phyloP scores from a whole-genome alignment of 2,797 vertebrate genomes.

The Aythya fuligula region DNA sequence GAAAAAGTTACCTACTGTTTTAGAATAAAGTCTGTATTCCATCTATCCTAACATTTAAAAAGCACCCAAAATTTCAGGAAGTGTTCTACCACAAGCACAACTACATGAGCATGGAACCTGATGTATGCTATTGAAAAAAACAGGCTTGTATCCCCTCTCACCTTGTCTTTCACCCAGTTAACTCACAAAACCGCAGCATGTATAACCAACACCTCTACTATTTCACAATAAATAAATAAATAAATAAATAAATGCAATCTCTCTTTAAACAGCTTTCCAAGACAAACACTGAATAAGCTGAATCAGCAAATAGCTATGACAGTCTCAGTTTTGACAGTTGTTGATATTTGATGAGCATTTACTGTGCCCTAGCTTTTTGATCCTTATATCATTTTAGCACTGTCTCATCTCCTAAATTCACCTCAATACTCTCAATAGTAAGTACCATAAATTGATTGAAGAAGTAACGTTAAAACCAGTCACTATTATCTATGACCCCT shows the following conservation, averaged over 20 bases:
- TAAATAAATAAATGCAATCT: no score
- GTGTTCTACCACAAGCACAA: neutral
- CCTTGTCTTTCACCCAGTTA: neutral
- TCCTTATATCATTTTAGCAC: neutral
- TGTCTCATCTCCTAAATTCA: neutral
- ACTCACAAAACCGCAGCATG: accelerated
- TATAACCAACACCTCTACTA: neutral
- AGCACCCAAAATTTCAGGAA: neutral
- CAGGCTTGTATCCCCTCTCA: neutral
- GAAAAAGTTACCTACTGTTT: conserved; percentile 47
- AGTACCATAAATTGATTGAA: neutral
- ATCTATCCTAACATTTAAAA: neutral
- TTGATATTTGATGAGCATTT: neutral
- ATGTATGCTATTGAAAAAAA: neutral
- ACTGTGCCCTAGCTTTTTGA: neutral
- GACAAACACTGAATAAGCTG: neutral
- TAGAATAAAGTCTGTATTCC: neutral
- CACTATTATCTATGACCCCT: neutral
- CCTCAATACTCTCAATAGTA: neutral
- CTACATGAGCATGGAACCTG: accelerated
- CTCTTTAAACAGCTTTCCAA: neutral
- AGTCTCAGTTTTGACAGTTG: neutral
- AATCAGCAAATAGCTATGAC: neutral
- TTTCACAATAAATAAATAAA: neutral
- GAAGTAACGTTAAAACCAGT: neutral